A percentile compares a stretch with the other conserved stretches of the same genome.
Evolutionary conservation across 23 tunicate species (phyloP).

Genomic region (Ciona savignyi): DNA sequence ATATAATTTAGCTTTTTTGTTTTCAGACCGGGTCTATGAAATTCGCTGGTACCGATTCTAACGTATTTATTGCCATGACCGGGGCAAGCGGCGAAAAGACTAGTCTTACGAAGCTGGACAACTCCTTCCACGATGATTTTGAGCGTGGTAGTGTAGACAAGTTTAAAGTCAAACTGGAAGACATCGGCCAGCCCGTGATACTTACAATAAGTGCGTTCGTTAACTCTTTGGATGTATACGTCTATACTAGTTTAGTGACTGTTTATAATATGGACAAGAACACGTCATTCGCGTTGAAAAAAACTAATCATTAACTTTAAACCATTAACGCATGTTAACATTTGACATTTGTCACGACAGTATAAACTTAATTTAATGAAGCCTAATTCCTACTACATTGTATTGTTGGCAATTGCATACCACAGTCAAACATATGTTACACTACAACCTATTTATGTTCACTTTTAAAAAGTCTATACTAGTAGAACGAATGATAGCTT

Average conservation of each 20-base stretch:
- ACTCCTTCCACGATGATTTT: conserved; percentile 74
- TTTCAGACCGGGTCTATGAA: conserved; percentile 80
- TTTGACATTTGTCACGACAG: too few species aligned
- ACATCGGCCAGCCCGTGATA: conserved; percentile 67
- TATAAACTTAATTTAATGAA: too few species aligned
- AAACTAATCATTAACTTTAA: too few species aligned
- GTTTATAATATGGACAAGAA: too few species aligned
- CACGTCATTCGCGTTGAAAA: too few species aligned
- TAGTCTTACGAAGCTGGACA: conserved; percentile 44
- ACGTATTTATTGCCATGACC: conserved; percentile 48
- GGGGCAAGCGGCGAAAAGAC: conserved; percentile 65
- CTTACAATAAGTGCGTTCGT: conserved; percentile 37
- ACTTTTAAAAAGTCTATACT: too few species aligned
- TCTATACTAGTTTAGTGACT: background rate
- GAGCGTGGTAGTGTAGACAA: conserved; percentile 72
- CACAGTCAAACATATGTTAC: too few species aligned
- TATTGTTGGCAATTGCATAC: too few species aligned
- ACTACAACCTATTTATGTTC: too few species aligned
- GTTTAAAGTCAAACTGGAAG: conserved; percentile 68
- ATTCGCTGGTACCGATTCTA: conserved; percentile 89
- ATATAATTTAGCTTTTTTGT: background rate
- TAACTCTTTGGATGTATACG: background rate
- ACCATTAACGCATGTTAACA: too few species aligned
- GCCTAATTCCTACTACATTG: too few species aligned
- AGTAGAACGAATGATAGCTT: too few species aligned